Evolutionary conservation across 2,888 invertebrate species (phyloP).

Genomic region (Thumatha senex): DNA sequence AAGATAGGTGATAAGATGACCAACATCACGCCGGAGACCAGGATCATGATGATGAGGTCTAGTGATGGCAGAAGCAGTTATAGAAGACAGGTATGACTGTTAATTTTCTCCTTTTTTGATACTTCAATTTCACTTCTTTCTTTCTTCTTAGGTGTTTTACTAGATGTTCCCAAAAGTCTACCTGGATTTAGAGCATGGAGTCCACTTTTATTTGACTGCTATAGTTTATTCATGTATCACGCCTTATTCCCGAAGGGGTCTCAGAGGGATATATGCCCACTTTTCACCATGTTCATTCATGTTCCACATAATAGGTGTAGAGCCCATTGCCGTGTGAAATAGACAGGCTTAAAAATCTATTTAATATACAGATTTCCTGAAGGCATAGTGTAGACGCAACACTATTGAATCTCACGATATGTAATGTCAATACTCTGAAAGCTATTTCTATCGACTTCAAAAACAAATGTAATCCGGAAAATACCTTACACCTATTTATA

Average conservation of each 20-base stretch:
- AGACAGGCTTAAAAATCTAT: too few species aligned
- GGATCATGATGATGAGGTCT: conserved; percentile 75
- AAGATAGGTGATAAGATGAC: conserved; percentile 62
- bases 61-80: conserved; percentile 64
- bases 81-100: conserved; percentile 64
- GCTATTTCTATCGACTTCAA: conserved; percentile 3
- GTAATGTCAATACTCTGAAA: neutral
- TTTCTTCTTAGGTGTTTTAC: neutral
- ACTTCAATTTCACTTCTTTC: neutral
- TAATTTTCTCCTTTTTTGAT: neutral
- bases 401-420: neutral
- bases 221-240: too few species aligned
- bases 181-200: neutral
- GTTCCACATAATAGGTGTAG: too few species aligned
- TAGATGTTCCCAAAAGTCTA: neutral
- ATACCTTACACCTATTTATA: conserved; percentile 7
- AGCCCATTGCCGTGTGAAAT: too few species aligned
- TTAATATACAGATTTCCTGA: neutral
- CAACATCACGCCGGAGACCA: conserved; percentile 72
- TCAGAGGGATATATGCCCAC: too few species aligned
- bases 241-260: too few species aligned
- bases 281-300: too few species aligned
- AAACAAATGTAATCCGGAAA: conserved; percentile 1
- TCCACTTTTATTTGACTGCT: too few species aligned
- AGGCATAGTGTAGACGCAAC: neutral